These are phyloP conservation scores for Talpa occidentalis DNA, from an alignment of 2,113 vertebrate genomes.

Conservation along the genomic window DNA sequence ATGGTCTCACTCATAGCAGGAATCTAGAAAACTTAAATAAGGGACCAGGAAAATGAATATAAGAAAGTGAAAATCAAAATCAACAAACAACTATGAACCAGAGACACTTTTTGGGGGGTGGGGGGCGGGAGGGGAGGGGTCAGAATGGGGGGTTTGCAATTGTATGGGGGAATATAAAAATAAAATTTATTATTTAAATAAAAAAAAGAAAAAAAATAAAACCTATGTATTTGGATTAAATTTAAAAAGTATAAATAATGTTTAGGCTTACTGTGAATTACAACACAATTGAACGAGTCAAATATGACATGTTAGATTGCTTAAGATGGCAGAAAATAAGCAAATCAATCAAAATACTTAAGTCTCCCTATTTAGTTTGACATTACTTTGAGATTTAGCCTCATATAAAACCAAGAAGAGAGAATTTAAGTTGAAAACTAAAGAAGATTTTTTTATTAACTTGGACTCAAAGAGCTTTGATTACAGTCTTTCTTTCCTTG, in stretches of 20 bases:
- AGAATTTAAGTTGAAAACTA: slow-evolving; percentile 34
- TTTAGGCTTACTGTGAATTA: slow-evolving; percentile 41
- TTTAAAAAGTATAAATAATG: slow-evolving; percentile 16
- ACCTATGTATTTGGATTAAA: background rate
- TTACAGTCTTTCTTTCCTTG: background rate
- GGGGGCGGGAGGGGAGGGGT: no score
- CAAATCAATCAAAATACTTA: slow-evolving; percentile 49
- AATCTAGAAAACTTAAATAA: no score
- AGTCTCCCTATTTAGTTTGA: slow-evolving; percentile 22
- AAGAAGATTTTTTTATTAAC: slow-evolving; percentile 7
- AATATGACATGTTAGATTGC: background rate
- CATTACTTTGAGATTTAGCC: slow-evolving; percentile 13
- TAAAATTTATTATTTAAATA: no score
- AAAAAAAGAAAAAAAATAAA: no score
- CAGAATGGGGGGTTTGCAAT: no score
- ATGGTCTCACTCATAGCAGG: no score
- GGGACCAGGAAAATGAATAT: no score
- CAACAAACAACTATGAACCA: no score
- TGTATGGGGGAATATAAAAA: no score
- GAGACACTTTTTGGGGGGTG: no score
- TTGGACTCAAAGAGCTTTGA: slow-evolving; percentile 10
- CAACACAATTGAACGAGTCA: background rate
- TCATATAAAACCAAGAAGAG: slow-evolving; percentile 32
- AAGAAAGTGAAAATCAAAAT: no score
- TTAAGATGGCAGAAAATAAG: slow-evolving; percentile 54